Evolutionary conservation across 2,797 vertebrate genomes (phyloP).

Genomic region (Acanthiza pusilla): DNA sequence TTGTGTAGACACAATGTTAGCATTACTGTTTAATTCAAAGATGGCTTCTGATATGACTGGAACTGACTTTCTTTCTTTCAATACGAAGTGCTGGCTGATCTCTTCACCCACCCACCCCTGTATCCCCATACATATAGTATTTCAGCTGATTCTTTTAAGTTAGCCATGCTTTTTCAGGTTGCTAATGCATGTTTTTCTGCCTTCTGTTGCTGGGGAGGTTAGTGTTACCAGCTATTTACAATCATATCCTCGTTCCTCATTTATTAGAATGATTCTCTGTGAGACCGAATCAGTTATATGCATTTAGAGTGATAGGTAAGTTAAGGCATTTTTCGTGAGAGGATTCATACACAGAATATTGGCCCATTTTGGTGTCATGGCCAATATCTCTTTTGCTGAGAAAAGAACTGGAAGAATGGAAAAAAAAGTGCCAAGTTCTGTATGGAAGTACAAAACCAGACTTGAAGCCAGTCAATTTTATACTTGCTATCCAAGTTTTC

Average conservation of each 20-base stretch:
- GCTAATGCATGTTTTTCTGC: slow-evolving; percentile 2
- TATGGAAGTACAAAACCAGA: not conserved
- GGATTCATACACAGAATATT: not conserved
- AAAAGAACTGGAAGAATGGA: not conserved
- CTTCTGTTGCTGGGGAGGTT: slow-evolving; percentile 27
- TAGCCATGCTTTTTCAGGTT: slow-evolving; percentile 8
- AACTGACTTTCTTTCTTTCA: slow-evolving; percentile 46
- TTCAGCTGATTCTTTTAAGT: slow-evolving; percentile 50
- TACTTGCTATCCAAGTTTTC: not conserved
- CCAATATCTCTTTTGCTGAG: not conserved
- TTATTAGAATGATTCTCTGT: slow-evolving; percentile 19
- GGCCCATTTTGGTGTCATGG: not conserved
- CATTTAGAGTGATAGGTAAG: not conserved
- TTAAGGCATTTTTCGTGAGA: not conserved
- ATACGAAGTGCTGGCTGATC: slow-evolving; percentile 31
- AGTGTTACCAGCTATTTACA: slow-evolving; percentile 25
- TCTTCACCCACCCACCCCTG: not conserved
- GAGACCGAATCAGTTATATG: slow-evolving; percentile 11
- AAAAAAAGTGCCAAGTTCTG: not conserved
- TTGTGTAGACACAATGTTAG: slow-evolving; percentile 23
- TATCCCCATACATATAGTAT: not conserved
- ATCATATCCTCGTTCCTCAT: slow-evolving; percentile 15
- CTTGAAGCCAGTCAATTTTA: not conserved
- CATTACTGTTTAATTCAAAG: slow-evolving; percentile 49
- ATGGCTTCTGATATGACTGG: slow-evolving; percentile 36